Evolutionary conservation across 92 coral and sea anemone genomes (phyloP), one percentile per base, ranked within the genome.

Genomic region (Isaurus tuberculatus): DNA sequence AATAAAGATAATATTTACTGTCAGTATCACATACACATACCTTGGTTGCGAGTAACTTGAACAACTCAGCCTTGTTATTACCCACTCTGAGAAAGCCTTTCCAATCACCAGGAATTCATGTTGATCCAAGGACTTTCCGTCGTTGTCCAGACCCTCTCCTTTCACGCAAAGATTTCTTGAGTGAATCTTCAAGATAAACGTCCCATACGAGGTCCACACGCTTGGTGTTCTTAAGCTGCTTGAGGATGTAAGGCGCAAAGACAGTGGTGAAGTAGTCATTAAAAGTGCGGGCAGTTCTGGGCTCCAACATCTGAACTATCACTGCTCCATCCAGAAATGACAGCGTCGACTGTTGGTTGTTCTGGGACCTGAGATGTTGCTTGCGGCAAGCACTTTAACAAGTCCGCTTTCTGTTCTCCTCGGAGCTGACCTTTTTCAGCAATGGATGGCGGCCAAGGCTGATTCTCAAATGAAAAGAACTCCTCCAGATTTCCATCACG

Each of bases 381-480:
- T 66, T 88, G 88, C 65, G 79, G 92, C 81, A 85, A 78, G 90
- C 92, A 91, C 89, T 91, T 91, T 72, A 91, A 44, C 83, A 85
- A 86, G 88, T 91, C 92, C 37, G 92, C 94, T 84, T 91, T 91
- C 86, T 85, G 94, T 82, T 92, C 90, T 78, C 92, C 84, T 84
- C 90, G 80, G 64, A 91, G 79, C 77, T 85, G 73, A 43, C 94
- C 94, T 64, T 57, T 82, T 72, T 91, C 86, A 31, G 91, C 65
- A 80, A 88, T 77, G 81, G 92, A 91, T 79, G 81, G 84, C 64
- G 87, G 91, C 94, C 91, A 91, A 79, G 94, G 94, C 86, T 91
- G 91, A 88, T 91, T 91, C 78, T 91, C 90, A 40, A 46, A 80
- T 67, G 69, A 43, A 40, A 63, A 80, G 72, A 91, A 91, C 82